Evolutionary conservation across 2,888 invertebrate species (phyloP).

Genomic region (Diadegma fenestrale): DNA sequence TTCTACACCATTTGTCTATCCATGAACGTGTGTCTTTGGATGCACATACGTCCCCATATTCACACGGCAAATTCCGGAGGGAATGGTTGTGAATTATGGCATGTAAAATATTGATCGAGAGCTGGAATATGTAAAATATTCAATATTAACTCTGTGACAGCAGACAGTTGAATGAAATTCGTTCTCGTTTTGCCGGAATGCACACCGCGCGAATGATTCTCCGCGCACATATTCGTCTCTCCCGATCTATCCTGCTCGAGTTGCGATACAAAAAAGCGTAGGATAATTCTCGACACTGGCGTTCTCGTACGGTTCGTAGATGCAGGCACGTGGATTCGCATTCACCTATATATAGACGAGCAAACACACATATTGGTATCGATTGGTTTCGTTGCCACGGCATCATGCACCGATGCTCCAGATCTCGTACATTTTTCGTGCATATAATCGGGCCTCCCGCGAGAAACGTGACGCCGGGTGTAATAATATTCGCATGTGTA

Average conservation of each 20-base stretch:
- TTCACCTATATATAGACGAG: not conserved
- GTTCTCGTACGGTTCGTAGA: conserved; percentile 10
- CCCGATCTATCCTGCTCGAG: not conserved
- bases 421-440: conserved; percentile 27
- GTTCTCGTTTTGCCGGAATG: conserved; percentile 41
- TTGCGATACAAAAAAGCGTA: conserved; percentile 29
- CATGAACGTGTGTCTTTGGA: not conserved
- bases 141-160: conserved; percentile 45
- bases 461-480: conserved; percentile 25
- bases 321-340: not conserved
- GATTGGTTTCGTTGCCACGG: conserved; percentile 46
- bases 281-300: conserved; percentile 57
- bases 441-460: conserved; percentile 13
- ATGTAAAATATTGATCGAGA: conserved; percentile 66
- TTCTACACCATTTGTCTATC: not conserved
- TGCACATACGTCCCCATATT: not conserved
- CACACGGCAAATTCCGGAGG: conserved; percentile 48
- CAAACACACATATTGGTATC: conserved; percentile 27
- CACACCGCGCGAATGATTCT: conserved; percentile 14
- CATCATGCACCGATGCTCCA: conserved; percentile 49
- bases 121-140: conserved; percentile 52
- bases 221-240: conserved; percentile 24
- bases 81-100: conserved; percentile 62
- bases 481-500: conserved; percentile 32
- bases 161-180: conserved; percentile 53